Base-by-base conservation (phyloP, 2,888 invertebrate genomes). In the Drosophila setosimentum region DNA sequence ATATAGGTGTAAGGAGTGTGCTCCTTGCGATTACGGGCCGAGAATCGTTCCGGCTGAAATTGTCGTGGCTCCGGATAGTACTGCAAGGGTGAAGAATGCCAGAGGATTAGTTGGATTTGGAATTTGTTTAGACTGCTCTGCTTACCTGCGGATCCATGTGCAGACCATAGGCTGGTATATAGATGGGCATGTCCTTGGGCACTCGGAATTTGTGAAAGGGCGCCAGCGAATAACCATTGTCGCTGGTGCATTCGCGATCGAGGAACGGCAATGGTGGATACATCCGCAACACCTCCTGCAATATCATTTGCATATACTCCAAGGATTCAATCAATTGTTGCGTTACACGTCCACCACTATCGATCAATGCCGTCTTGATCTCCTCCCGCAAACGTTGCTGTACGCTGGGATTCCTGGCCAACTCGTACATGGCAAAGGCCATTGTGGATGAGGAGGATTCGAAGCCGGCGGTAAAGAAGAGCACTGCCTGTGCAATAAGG, bases 241-340 rank as follows among this genome's bases (percentile, higher is more conserved):
- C 76, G 11, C 83, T 68, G 8, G 91, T 91, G 61, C 93, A 93
- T 42, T 90, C 82, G 18, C 93, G 87, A 75, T 93, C 93, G 33
- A 93, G 68, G 67, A 93, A 92, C 3, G 93, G 92, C 8, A 93
- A 53, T 0, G 92, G 87, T 0, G 93, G 93, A 82, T 93, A 93
- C 58, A 93, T 73, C 2, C 93, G 89, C 40, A 93, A 71, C 13
- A 90, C 90, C 73, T 93, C 93, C 40, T 78, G 77, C 24, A 91
- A 78, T 27, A 88, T 92, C 93, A 93, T 93, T 65, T 94, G 93
- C 78, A 94, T 83, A 75, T 94, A 94, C 33, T 91, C 86, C 92
- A 94, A 87, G 8, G 93, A 92, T 2, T 91, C 89, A 16, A 94
- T 82, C 27, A 92, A 74, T 24, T 93, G 87, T 61, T 93, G 93